Conservation (phyloP, 2,797 vertebrate genomes). For the Rhinatrema bivittatum region DNA sequence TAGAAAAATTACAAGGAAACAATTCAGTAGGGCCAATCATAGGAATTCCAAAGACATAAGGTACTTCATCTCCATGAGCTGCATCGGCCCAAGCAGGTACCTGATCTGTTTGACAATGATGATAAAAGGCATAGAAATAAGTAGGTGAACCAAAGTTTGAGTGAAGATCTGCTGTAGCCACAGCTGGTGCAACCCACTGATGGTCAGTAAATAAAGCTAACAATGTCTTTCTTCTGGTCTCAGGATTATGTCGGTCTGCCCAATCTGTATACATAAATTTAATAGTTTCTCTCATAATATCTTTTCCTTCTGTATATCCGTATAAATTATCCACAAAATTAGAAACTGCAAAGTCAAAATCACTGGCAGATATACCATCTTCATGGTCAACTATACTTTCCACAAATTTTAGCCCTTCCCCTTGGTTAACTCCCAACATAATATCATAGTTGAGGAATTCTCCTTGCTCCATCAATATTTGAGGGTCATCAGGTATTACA, state of each 20-base stretch:
- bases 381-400: conserved; percentile 97
- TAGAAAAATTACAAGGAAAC: conserved; percentile 98
- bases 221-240: conserved; percentile 91
- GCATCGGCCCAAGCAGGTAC: conserved; percentile 97
- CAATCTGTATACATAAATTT: conserved; percentile 99
- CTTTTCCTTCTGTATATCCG: conserved; percentile 96
- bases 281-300: conserved; percentile 93
- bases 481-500: conserved; percentile 95
- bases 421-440: conserved; percentile 97
- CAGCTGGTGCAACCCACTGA: conserved; percentile 95
- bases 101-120: conserved; percentile 98
- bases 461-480: conserved; percentile 97
- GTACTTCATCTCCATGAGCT: conserved; percentile 94
- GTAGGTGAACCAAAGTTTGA: conserved; percentile 97
- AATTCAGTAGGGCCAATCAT: conserved; percentile 98
- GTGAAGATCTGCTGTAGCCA: conserved; percentile 95
- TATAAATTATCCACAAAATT: conserved; percentile 98
- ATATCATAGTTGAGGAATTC: conserved; percentile 98
- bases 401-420: conserved; percentile 94
- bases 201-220: conserved; percentile 95
- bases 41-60: conserved; percentile 91
- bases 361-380: conserved; percentile 94
- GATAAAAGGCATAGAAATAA: conserved; percentile 98
- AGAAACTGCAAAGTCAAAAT: conserved; percentile 97
- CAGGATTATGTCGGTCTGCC: conserved; percentile 94